These are phyloP conservation scores for Phylloscopus whistleri DNA, from an alignment of 2,113 vertebrate genomes.

Conservation along the genomic window DNA sequence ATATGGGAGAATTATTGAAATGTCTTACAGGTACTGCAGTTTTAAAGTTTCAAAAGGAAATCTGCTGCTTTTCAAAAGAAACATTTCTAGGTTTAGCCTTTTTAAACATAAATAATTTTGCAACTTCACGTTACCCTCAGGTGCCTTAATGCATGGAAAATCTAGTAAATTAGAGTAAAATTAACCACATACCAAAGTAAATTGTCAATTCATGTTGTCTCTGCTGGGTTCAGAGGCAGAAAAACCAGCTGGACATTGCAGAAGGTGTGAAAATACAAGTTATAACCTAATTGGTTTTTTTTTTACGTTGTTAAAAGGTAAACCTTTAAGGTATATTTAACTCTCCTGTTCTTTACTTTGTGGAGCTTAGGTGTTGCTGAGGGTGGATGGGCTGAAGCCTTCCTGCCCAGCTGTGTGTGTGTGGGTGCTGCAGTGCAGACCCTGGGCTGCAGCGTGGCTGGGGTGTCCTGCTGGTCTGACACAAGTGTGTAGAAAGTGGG, in stretches of 20 bases:
- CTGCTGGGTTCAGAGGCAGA: background rate
- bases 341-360: background rate
- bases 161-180: background rate
- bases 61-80: background rate
- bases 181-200: background rate
- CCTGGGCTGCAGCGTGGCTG: background rate
- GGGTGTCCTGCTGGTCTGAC: background rate
- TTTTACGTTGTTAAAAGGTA: background rate
- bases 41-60: background rate
- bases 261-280: background rate
- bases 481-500: background rate
- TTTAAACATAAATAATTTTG: background rate
- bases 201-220: background rate
- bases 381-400: background rate
- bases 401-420: background rate
- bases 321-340: background rate
- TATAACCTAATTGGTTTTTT: background rate
- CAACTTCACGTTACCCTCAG: background rate
- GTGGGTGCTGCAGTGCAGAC: background rate
- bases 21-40: background rate
- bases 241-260: background rate
- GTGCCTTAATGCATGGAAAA: background rate
- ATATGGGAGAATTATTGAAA: background rate
- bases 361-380: background rate
- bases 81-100: background rate